phyloP scores from a whole-genome alignment of 2,113 vertebrate species.

The Tonatia bakeri region DNA sequence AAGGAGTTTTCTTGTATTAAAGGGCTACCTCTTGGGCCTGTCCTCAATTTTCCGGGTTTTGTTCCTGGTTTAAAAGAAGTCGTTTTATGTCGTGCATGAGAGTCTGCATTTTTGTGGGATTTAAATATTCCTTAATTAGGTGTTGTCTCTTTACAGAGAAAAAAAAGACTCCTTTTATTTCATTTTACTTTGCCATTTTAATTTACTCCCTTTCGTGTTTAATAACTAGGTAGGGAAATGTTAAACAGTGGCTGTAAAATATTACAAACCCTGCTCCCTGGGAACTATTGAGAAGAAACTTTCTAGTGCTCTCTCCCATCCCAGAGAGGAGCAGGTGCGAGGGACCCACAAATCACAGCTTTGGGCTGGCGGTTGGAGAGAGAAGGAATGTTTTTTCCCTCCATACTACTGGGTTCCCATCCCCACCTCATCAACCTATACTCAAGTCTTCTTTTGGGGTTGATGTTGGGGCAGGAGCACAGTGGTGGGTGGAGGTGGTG shows the following conservation, averaged over 20 bases:
- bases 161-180: slow-evolving; percentile 77
- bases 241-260: slow-evolving; percentile 77
- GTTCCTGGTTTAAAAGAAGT: slow-evolving; percentile 68
- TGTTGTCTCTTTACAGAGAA: slow-evolving; percentile 77
- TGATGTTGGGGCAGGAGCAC: not conserved
- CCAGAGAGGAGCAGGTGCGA: rapidly evolving
- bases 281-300: not conserved
- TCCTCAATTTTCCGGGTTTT: slow-evolving; percentile 67
- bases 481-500: not conserved
- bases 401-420: rapidly evolving
- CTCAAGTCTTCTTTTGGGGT: not conserved
- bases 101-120: slow-evolving; percentile 79
- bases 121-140: slow-evolving; percentile 82
- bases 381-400: not conserved
- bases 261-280: slow-evolving; percentile 38
- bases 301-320: not conserved
- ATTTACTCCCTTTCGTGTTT: slow-evolving; percentile 76
- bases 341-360: not conserved
- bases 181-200: slow-evolving; percentile 76
- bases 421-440: not conserved
- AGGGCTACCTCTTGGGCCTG: slow-evolving; percentile 47
- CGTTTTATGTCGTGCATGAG: slow-evolving; percentile 69
- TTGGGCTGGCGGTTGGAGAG: not conserved
- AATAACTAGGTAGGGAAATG: slow-evolving; percentile 80
- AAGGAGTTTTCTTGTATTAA: slow-evolving; percentile 22